phyloP scores from a whole-genome alignment of 2,113 vertebrate species.

The Atlantisia rogersi region DNA sequence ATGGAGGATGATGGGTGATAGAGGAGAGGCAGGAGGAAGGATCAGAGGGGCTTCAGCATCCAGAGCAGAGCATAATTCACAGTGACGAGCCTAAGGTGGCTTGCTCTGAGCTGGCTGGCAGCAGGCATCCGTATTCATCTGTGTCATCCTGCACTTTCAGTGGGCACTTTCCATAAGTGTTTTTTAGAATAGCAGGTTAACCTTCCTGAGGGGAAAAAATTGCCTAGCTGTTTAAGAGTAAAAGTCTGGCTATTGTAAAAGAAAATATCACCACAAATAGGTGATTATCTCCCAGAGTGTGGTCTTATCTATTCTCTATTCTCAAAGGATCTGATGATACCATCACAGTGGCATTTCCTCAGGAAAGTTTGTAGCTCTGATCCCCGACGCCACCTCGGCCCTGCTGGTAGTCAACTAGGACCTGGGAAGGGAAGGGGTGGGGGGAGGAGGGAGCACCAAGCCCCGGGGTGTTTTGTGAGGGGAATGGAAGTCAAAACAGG shows the following conservation, averaged over 20 bases:
- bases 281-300: slow-evolving; percentile 61
- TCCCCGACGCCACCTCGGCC: slow-evolving; percentile 36
- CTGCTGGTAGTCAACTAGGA: not conserved
- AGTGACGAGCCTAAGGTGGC: fast-evolving
- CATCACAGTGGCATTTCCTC: slow-evolving; percentile 81
- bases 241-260: slow-evolving; percentile 10
- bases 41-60: not conserved
- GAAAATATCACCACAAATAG: slow-evolving; percentile 6
- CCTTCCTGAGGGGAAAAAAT: not conserved
- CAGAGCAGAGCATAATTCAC: not conserved
- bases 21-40: not conserved
- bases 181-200: slow-evolving; percentile 12
- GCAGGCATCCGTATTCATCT: not conserved
- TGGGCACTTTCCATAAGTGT: not conserved
- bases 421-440: not conserved
- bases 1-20: not conserved
- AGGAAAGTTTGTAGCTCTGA: slow-evolving; percentile 47
- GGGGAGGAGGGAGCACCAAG: not conserved
- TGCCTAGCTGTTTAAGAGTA: not conserved
- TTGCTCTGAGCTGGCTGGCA: not conserved
- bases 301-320: slow-evolving; percentile 27
- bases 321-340: slow-evolving; percentile 67
- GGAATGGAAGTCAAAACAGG: not conserved
- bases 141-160: not conserved
- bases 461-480: not conserved